Conservation (phyloP, 2,797 vertebrate genomes). For the Anisognathus igniventris region DNA sequence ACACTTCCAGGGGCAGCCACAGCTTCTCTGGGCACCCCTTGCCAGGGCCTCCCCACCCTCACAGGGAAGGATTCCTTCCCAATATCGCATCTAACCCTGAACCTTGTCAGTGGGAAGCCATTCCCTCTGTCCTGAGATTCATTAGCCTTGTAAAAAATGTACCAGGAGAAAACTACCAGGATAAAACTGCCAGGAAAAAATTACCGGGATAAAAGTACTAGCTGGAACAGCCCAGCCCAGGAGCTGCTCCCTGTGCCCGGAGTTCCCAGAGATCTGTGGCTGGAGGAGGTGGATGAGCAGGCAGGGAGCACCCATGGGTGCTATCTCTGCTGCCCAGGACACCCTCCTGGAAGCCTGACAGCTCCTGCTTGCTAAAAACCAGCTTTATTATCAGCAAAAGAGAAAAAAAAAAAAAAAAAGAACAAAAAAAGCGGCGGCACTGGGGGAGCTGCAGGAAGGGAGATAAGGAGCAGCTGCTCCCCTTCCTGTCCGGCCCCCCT, state of each 20-base stretch:
- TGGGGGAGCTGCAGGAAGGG: not conserved
- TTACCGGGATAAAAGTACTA: not conserved
- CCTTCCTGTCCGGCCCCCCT: not conserved
- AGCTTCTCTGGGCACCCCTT: not conserved
- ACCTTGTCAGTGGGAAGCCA: not conserved
- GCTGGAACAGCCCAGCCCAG: not conserved
- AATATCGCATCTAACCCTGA: rapidly evolving
- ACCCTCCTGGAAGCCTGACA: not conserved
- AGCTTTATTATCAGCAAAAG: not conserved
- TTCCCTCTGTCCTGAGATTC: rapidly evolving
- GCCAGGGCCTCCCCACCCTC: not conserved
- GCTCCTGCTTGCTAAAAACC: not conserved
- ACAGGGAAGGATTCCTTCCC: not conserved
- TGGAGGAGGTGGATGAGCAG: not conserved
- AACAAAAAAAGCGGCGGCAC: rapidly evolving
- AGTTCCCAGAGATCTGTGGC: not conserved
- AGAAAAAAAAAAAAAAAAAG: not conserved
- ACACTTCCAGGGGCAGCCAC: not conserved
- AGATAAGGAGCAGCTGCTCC: not conserved
- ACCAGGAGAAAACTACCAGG: not conserved
- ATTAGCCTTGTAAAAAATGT: not conserved
- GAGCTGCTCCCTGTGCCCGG: not conserved
- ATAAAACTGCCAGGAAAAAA: not conserved
- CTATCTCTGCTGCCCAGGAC: not conserved
- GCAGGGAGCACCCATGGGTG: not conserved